These are phyloP conservation scores for Hemicrepidius hirtus DNA, from an alignment of 2,888 invertebrate genomes.

Conservation along the genomic window DNA sequence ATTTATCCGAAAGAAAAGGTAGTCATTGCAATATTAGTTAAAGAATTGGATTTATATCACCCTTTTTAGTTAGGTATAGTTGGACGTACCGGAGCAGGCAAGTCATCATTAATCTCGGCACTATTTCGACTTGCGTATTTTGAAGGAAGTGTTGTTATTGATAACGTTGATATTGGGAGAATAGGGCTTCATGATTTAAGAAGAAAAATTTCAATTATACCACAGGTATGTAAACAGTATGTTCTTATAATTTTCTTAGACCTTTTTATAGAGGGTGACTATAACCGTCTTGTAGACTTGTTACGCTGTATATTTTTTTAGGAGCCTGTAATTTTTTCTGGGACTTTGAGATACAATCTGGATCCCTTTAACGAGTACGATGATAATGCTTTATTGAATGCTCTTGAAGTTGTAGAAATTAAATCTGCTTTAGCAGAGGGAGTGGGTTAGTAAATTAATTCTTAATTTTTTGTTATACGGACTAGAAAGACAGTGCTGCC, in stretches of 20 bases:
- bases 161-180: slow-evolving; percentile 71
- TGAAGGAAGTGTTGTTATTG: slow-evolving; percentile 74
- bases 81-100: slow-evolving; percentile 78
- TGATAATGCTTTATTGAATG: slow-evolving; percentile 63
- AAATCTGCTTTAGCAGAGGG: slow-evolving; percentile 70
- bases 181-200: slow-evolving; percentile 76
- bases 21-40: slow-evolving; percentile 28
- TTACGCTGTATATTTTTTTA: too few species aligned
- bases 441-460: slow-evolving; percentile 61
- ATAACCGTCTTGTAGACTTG: too few species aligned
- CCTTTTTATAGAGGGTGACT: too few species aligned
- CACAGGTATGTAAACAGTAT: slow-evolving; percentile 75
- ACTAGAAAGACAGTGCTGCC: too few species aligned
- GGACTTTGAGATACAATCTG: slow-evolving; percentile 79
- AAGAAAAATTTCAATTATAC: slow-evolving; percentile 77
- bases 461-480: too few species aligned
- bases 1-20: slow-evolving; percentile 74
- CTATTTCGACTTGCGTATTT: slow-evolving; percentile 76
- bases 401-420: slow-evolving; percentile 72
- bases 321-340: slow-evolving; percentile 81
- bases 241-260: too few species aligned
- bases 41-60: neutral
- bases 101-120: slow-evolving; percentile 74
- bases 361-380: slow-evolving; percentile 78
- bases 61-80: slow-evolving; percentile 73